Evolutionary conservation across 2,113 vertebrate genomes (phyloP).

Genomic region (Meleagris gallopavo): DNA sequence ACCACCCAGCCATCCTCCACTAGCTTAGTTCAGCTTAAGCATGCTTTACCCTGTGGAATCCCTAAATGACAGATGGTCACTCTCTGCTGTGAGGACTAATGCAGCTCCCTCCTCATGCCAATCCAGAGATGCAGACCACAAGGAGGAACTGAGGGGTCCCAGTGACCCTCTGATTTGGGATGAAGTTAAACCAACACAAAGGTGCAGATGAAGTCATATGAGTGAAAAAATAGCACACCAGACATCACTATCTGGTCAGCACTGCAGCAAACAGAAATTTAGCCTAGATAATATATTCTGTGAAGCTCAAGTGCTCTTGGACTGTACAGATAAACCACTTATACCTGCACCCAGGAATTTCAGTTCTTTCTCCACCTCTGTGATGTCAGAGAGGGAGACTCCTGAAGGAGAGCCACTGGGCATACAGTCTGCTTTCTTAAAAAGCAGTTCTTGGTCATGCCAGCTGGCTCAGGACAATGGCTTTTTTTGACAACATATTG

Average conservation of each 20-base stretch:
- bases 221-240: not conserved
- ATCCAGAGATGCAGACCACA: not conserved
- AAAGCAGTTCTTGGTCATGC: not conserved
- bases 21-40: not conserved
- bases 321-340: not conserved
- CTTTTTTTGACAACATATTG: not conserved
- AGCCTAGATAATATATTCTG: not conserved
- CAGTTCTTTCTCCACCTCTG: not conserved
- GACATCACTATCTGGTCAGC: not conserved
- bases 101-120: not conserved
- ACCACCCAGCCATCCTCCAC: fast-evolving
- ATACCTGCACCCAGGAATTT: not conserved
- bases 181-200: not conserved
- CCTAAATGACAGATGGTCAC: not conserved
- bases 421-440: not conserved
- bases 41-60: not conserved
- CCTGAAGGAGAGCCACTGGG: not conserved
- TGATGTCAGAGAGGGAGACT: not conserved
- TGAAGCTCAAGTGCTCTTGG: not conserved
- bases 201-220: fast-evolving
- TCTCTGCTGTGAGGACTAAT: not conserved
- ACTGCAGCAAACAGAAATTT: not conserved
- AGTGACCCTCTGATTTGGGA: fast-evolving
- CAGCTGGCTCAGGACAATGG: not conserved
- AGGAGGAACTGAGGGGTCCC: not conserved